These are phyloP conservation scores for Zonitis immaculata DNA, from an alignment of 2,888 invertebrate genomes.

Conservation along the genomic window DNA sequence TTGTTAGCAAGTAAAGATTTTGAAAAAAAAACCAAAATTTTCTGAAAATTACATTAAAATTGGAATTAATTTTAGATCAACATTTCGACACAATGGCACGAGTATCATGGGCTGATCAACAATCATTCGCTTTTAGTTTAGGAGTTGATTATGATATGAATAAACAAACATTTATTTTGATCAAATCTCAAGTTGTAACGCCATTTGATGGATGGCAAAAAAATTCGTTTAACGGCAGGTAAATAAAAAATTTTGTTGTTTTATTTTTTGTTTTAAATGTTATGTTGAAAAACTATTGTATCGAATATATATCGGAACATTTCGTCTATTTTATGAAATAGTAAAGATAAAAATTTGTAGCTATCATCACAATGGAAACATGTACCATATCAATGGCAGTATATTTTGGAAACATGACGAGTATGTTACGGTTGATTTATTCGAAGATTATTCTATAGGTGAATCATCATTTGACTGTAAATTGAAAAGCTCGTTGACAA, in stretches of 20 bases:
- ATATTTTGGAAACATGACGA: constrained; percentile 60
- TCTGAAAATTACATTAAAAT: neutral
- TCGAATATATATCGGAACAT: neutral
- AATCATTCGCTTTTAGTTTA: constrained; percentile 58
- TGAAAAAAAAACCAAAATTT: neutral
- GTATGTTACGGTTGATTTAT: constrained; percentile 53
- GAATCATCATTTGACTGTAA: constrained; percentile 49
- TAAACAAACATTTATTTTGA: constrained; percentile 49
- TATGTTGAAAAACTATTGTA: too few relatives aligned
- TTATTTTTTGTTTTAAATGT: neutral
- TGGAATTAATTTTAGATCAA: constrained; percentile 35
- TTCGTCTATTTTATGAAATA: neutral
- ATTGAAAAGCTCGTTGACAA: constrained; percentile 53
- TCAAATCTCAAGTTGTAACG: constrained; percentile 51
- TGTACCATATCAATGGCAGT: constrained; percentile 53
- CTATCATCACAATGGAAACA: constrained; percentile 51
- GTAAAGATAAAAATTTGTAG: constrained; percentile 37
- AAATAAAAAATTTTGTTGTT: constrained; percentile 19
- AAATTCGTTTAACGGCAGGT: constrained; percentile 53
- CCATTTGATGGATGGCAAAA: constrained; percentile 58
- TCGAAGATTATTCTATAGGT: constrained; percentile 50
- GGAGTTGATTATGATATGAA: constrained; percentile 56
- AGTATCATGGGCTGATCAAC: constrained; percentile 67
- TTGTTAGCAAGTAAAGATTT: constrained; percentile 50
- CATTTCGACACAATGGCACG: constrained; percentile 52